Conservation (phyloP, 2,113 vertebrate species). For the Dasyurus viverrinus region DNA sequence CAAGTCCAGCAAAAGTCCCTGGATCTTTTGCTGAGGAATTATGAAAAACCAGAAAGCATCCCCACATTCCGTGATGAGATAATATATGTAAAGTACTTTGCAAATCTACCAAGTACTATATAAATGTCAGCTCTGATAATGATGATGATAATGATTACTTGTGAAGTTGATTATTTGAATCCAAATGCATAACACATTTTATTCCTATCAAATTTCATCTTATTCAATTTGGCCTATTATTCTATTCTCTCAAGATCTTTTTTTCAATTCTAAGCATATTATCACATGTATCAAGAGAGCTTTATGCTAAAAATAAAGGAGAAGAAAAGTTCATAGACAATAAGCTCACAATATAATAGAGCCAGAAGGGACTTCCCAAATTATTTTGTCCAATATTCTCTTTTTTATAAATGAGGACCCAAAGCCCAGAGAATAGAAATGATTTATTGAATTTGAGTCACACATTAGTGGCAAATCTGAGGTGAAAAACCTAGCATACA, state of each 20-base stretch:
- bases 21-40: slow-evolving; percentile 45
- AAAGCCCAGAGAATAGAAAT: neutral
- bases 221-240: neutral
- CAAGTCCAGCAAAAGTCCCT: neutral
- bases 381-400: neutral
- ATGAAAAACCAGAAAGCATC: neutral
- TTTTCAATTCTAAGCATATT: neutral
- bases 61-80: neutral
- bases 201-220: neutral
- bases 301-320: neutral
- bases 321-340: neutral
- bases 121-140: slow-evolving; percentile 5
- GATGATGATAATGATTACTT: neutral
- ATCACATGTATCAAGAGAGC: neutral
- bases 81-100: neutral
- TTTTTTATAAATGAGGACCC: neutral
- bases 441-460: neutral
- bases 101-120: neutral
- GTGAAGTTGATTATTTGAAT: neutral
- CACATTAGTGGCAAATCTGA: neutral
- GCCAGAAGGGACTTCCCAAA: neutral
- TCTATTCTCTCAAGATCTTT: neutral
- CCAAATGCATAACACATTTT: neutral
- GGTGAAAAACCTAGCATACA: neutral
- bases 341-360: neutral